A percentile compares a stretch with the other conserved stretches of the same genome.
Evolutionary conservation across 2,113 vertebrate genomes (phyloP).

Genomic region (Mormyrus lacerda): DNA sequence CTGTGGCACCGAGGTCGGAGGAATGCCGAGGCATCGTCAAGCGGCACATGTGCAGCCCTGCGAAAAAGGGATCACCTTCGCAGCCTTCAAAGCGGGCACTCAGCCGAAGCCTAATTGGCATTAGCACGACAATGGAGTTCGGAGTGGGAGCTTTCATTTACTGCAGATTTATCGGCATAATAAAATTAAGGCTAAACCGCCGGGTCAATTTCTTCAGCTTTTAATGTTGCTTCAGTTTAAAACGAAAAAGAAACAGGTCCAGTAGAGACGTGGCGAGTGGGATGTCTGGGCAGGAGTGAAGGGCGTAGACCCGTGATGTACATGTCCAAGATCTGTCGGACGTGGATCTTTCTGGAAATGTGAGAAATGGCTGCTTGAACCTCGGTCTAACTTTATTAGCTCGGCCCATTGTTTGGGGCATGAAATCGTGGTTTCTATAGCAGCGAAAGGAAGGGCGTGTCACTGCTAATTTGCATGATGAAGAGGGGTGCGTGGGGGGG

Average conservation of each 20-base stretch:
- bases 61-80: background rate
- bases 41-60: background rate
- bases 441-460: background rate
- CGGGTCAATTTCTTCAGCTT: background rate
- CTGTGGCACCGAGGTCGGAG: background rate
- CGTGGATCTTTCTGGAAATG: background rate
- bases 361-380: conserved; percentile 8
- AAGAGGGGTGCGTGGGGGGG: background rate
- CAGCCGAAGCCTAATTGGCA: background rate
- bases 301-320: background rate
- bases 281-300: background rate
- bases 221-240: too few relatives aligned
- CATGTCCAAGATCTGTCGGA: background rate
- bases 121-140: background rate
- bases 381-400: background rate
- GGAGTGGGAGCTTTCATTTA: background rate
- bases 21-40: background rate
- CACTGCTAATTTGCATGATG: conserved; percentile 9
- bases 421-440: background rate
- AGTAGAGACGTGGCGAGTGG: background rate
- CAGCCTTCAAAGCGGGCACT: background rate
- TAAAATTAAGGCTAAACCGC: conserved; percentile 4
- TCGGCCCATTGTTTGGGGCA: background rate
- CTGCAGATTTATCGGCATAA: background rate
- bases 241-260: background rate